Base-by-base conservation (phyloP, 2,797 vertebrate species). In the Limosa lapponica region DNA sequence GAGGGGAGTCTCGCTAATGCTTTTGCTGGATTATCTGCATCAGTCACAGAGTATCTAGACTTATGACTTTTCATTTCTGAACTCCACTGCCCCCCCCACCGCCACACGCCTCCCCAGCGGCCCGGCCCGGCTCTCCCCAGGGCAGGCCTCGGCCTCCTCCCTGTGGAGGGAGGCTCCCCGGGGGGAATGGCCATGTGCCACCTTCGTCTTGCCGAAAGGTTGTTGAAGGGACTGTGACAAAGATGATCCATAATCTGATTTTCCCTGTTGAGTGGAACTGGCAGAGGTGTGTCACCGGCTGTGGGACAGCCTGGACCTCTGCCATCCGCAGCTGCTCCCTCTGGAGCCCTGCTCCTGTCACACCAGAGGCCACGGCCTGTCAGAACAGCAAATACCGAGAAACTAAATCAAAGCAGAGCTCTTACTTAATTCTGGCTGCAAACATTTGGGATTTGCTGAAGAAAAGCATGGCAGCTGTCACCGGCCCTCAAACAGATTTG, bases 401-500 rank as follows among this genome's bases (percentile, higher is more conserved):
- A 82, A 88, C 24, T 74, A 92, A 93, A 96, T 48, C 82, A 92
- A 93, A 90, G 61, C 75, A 73, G 64, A 92, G 39, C 13, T 93
- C 96, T 90, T 93, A 34, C 82, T 62, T 90, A 82, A 55, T 78
- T 36, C 62, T 44, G 67, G 69, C 71, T 73, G 51, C 77, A 93
- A 90, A 87, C 82, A 86, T 61, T 94, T 3, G 19, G 61, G 83
- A 90, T 95, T 97, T 97, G 92, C 78, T 27, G 11, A 96, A 92
- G 93, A 84, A 87, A 95, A 90, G 48, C 74, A 77, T 27, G 88
- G 90, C 83, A 72, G 89, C 86, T 97, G 89, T 67, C 95, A 89
- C 41, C 64, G 41, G 80, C 93, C 73, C 59, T 96, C 81, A 73
- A 69, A 74, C 51, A 77, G 36, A 65, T 69, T 84, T 73, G 43